These are phyloP conservation scores for Laticauda laticaudata DNA, from an alignment of 2,113 vertebrate species.

Conservation along the genomic window DNA sequence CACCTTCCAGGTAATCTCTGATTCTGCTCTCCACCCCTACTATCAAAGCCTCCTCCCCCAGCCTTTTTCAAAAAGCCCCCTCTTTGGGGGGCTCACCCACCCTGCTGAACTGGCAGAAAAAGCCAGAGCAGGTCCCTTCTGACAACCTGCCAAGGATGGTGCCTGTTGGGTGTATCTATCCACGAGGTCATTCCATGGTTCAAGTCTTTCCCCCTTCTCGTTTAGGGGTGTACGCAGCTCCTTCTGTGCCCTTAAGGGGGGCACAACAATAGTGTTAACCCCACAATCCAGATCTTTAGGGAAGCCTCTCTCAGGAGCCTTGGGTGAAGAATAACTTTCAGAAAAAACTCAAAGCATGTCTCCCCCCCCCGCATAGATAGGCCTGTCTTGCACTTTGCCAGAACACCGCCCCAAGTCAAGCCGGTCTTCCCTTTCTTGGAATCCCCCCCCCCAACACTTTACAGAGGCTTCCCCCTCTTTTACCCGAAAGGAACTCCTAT, in stretches of 20 bases:
- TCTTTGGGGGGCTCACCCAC: background rate
- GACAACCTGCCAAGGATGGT: background rate
- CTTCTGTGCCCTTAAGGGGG: background rate
- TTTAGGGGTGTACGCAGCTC: background rate
- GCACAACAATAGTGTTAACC: background rate
- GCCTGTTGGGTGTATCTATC: background rate
- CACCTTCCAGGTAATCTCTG: background rate
- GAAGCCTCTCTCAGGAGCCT: background rate
- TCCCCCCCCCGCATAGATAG: background rate
- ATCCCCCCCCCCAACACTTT: background rate
- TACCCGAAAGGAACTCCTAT: background rate
- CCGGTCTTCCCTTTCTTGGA: background rate
- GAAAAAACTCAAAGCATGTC: background rate
- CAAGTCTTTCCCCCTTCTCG: background rate
- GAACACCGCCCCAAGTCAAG: no score
- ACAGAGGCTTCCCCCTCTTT: background rate
- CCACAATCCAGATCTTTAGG: background rate
- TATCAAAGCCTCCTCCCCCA: background rate
- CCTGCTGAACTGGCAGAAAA: background rate
- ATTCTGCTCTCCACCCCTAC: no score
- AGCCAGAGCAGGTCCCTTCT: background rate
- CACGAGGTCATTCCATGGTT: background rate
- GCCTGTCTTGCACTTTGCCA: no score
- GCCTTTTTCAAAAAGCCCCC: background rate
- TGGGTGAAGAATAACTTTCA: background rate